phyloP scores from a whole-genome alignment of 2,888 invertebrate species.

The Sussaba pulchella region DNA sequence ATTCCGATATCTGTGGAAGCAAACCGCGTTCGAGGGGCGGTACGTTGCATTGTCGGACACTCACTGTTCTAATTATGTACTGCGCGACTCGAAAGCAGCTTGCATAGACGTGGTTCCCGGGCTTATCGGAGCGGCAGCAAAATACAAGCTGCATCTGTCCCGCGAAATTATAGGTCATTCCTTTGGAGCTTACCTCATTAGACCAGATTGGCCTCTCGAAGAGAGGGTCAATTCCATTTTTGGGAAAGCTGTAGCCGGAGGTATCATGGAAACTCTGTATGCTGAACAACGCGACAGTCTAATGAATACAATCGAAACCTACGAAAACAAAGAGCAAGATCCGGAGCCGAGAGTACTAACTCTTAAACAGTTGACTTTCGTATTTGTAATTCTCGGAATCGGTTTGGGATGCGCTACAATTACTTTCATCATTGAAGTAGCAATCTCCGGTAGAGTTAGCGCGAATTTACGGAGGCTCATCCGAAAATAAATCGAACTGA shows the following conservation, averaged over 20 bases:
- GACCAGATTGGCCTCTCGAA: background rate
- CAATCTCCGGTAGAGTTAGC: too few species aligned
- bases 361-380: constrained; percentile 8
- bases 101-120: too few species aligned
- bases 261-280: background rate
- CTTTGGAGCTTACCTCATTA: background rate
- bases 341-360: background rate
- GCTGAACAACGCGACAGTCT: background rate
- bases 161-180: background rate
- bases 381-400: background rate
- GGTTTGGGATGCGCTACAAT: background rate
- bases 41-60: background rate
- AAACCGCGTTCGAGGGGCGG: background rate
- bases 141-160: background rate
- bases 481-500: too few species aligned
- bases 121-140: background rate
- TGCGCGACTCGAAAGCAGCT: too few species aligned
- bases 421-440: background rate
- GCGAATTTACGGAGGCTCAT: too few species aligned
- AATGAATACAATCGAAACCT: background rate
- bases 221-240: background rate
- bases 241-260: background rate
- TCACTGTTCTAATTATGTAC: background rate
- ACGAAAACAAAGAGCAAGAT: background rate
- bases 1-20: background rate